These are phyloP conservation scores for Tribolium freemani DNA, from an alignment of 2,888 invertebrate genomes.

Conservation along the genomic window DNA sequence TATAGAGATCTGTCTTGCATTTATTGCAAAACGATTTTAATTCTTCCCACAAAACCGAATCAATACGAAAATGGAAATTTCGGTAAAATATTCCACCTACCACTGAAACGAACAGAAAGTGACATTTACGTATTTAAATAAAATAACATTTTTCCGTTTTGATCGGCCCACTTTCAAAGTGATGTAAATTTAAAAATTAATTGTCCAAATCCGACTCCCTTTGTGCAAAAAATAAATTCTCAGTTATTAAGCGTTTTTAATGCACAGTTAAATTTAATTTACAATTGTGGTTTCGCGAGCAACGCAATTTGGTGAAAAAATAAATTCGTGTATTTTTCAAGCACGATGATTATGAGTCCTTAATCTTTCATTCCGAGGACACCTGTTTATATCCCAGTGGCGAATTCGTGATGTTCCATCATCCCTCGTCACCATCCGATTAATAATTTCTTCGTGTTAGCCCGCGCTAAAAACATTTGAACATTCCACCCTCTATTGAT, in stretches of 20 bases:
- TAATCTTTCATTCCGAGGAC: constrained; percentile 18
- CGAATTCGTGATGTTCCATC: constrained; percentile 5
- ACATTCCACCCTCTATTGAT: not conserved
- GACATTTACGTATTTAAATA: not conserved
- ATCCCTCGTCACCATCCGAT: constrained; percentile 30
- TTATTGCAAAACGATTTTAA: not conserved
- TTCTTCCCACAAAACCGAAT: not conserved
- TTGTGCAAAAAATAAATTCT: too few species aligned
- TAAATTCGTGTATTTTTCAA: not conserved
- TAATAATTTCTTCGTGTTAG: constrained; percentile 26
- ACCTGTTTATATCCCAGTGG: constrained; percentile 13
- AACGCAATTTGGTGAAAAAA: not conserved
- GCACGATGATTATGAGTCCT: constrained; percentile 1
- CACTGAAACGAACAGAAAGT: too few species aligned
- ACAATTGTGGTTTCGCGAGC: not conserved
- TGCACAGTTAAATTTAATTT: not conserved
- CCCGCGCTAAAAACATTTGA: constrained; percentile 21
- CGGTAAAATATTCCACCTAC: not conserved
- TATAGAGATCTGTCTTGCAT: not conserved
- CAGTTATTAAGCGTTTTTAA: too few species aligned
- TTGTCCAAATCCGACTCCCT: not conserved
- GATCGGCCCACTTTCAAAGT: not conserved
- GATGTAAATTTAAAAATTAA: not conserved
- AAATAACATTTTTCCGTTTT: not conserved
- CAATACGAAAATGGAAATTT: not conserved